A percentile compares a stretch with the other conserved stretches of the same genome.
phyloP scores from a whole-genome alignment of 2,888 invertebrate species.

The Lepidonotus clava region DNA sequence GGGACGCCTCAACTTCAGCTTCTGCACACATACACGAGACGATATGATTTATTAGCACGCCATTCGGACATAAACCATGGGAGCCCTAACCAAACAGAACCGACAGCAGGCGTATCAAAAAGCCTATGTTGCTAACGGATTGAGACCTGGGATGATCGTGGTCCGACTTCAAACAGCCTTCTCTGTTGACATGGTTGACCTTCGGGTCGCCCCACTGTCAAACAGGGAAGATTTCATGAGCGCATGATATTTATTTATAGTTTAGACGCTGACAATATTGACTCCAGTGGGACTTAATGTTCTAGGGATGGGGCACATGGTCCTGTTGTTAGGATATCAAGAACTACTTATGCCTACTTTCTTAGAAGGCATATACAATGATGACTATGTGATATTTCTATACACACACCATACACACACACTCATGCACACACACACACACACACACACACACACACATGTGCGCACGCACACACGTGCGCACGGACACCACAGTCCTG shows the following conservation, averaged over 20 bases:
- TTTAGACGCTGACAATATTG: constrained; percentile 12
- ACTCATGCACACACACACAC: too few species aligned
- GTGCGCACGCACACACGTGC: too few species aligned
- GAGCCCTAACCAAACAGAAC: background rate
- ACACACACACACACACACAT: too few species aligned
- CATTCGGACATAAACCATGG: background rate
- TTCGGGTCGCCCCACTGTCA: constrained; percentile 6
- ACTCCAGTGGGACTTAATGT: background rate
- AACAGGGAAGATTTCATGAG: background rate
- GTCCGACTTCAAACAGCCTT: constrained; percentile 20
- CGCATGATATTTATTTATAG: constrained; percentile 35
- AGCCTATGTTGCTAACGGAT: constrained; percentile 30
- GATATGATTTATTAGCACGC: constrained; percentile 10
- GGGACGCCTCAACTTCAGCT: too few species aligned
- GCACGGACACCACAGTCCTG: too few species aligned
- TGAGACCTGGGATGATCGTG: background rate
- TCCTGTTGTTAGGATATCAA: too few species aligned
- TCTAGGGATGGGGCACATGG: too few species aligned
- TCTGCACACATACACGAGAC: background rate
- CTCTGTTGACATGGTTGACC: constrained; percentile 27
- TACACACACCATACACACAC: too few species aligned
- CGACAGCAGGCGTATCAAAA: background rate
- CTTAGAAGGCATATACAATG: too few species aligned
- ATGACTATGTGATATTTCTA: too few species aligned
- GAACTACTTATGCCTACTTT: too few species aligned